Evolutionary conservation across 2,113 vertebrate species (phyloP), one percentile per base, ranked within the genome.

Genomic region (Siphamia tubifer): DNA sequence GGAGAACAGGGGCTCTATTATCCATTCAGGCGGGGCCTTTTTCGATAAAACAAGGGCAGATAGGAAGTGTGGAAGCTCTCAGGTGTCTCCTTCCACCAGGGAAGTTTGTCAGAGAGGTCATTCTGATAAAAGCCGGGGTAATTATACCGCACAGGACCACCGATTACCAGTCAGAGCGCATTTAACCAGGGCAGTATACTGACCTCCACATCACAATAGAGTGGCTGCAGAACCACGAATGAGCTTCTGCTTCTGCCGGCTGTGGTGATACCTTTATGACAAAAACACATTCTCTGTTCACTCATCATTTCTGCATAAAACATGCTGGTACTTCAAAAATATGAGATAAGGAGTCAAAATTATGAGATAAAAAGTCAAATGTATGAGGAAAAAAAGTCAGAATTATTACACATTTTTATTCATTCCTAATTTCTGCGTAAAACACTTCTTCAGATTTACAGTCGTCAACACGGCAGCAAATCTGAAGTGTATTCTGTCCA

Each of bases 1-100:
- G 91, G 89, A 93, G 84, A 91, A 91, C 84, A 90, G 89, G 88
- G 92, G 84, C 80, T 48, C 83, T 78, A 89, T 93, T 92, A 90
- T 87, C 86, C 85, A 79, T 89, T 79, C 86, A 61, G 82, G 67
- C 66, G 74, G 84, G 81, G 72, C 71, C 74, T 82, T 79, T 79
- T 79, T 85, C 36, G 83, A 85, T 83, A 87, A 90, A 85, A 85
- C 83, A 83, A 85, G 78, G 74, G 63, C 83, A 77, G 87, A 86
- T 84, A 85, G 87, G 82, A 86, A 87, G 82, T 82, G 79, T 82
- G 77, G 72, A 77, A 40, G 74, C 70, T 83, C 84, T 88, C 84
- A 81, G 81, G 81, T 88, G 82, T 85, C 90, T 82, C 67, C 69
- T 75, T 87, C 83, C 81, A 74, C 55, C 52, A 65, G 74, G 74